phyloP scores from a whole-genome alignment of 2,113 vertebrate species.

The Rhipidura dahli region DNA sequence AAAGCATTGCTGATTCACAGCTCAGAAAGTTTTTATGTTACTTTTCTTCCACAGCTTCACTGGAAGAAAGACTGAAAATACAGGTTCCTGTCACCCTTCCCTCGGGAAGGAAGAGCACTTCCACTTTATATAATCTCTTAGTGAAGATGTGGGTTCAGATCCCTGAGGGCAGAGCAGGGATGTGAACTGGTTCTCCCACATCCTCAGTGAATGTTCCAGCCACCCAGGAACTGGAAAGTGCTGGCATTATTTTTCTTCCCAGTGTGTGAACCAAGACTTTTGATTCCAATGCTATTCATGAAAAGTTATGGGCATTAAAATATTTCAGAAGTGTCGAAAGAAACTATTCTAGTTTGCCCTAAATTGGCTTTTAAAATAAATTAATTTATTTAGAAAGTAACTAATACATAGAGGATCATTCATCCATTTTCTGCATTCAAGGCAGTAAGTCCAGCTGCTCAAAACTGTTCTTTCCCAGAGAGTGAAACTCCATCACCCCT shows the following conservation, averaged over 20 bases:
- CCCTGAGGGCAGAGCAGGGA: background rate
- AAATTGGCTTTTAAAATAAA: background rate
- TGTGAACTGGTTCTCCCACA: conserved; percentile 36
- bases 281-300: background rate
- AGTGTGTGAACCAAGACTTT: background rate
- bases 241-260: background rate
- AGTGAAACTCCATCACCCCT: background rate
- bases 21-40: background rate
- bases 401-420: background rate
- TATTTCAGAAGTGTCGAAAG: background rate
- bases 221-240: background rate
- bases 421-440: background rate
- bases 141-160: conserved; percentile 17
- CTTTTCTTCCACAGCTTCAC: background rate
- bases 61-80: background rate
- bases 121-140: background rate
- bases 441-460: background rate
- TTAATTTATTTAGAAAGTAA: background rate
- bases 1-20: background rate
- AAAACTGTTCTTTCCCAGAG: background rate
- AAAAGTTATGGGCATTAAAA: background rate
- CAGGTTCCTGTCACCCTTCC: background rate
- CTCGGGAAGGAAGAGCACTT: background rate
- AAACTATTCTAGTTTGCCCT: background rate
- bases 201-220: background rate